phyloP scores from a whole-genome alignment of 2,888 invertebrate genomes.

The Patella ulyssiponensis region DNA sequence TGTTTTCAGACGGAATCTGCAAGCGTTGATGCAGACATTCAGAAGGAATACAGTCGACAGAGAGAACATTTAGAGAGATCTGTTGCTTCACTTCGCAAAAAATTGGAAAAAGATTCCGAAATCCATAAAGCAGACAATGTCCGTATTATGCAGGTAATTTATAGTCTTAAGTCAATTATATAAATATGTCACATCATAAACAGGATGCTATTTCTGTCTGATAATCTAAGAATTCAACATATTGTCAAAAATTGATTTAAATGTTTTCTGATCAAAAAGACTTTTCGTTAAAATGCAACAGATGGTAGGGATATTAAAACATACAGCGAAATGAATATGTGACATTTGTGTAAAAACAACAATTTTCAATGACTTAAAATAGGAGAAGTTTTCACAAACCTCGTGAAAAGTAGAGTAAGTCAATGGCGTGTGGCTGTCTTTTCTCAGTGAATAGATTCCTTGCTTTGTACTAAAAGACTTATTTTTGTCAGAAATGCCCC shows the following conservation, averaged over 20 bases:
- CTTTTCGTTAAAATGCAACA: background rate
- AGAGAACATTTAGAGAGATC: conserved; percentile 85
- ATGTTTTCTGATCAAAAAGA: background rate
- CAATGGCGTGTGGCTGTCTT: no score
- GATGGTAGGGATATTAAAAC: no score
- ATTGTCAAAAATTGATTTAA: background rate
- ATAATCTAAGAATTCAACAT: background rate
- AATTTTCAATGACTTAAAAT: no score
- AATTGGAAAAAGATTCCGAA: conserved; percentile 73
- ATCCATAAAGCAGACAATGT: conserved; percentile 76
- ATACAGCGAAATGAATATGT: no score
- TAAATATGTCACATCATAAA: no score
- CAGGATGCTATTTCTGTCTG: no score
- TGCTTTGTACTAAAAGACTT: no score
- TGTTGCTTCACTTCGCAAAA: conserved; percentile 75
- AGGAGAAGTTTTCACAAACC: no score
- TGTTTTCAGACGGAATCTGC: conserved; percentile 66
- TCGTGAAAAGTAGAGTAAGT: no score
- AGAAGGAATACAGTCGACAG: conserved; percentile 78
- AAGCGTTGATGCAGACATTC: conserved; percentile 72
- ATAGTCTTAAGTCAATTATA: background rate
- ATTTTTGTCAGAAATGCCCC: no score
- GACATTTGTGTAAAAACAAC: no score
- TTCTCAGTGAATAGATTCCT: no score
- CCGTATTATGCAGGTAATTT: conserved; percentile 78